Percentiles rank a stretch among this genome's conserved stretches.
Conservation (phyloP, 2,888 invertebrate species). For the Ligdia adustata region DNA sequence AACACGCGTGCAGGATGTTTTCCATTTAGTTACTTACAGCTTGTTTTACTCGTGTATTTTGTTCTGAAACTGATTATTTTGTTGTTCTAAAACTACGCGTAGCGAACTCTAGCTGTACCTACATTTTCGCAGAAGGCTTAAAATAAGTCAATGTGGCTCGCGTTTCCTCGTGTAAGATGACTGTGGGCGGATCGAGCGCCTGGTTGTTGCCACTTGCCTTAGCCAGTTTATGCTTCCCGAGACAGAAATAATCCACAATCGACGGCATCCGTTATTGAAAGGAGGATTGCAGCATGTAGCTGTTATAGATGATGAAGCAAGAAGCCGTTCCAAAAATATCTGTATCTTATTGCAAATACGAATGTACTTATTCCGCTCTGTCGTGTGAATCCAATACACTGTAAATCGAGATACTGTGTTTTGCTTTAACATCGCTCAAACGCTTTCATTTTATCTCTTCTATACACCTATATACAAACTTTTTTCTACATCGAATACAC, state of each 20-base stretch:
- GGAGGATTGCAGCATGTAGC: constrained; percentile 16
- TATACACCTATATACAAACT: too few species aligned
- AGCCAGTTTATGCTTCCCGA: constrained; percentile 71
- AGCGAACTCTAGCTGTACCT: background rate
- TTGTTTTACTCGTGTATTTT: background rate
- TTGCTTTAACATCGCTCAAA: too few species aligned
- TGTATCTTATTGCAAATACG: too few species aligned
- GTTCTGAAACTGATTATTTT: constrained; percentile 7
- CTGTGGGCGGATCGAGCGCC: constrained; percentile 47
- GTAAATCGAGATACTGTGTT: too few species aligned
- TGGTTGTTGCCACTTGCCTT: constrained; percentile 43
- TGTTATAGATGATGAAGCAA: constrained; percentile 24
- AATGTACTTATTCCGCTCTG: too few species aligned
- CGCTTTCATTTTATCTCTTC: too few species aligned
- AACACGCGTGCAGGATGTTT: constrained; percentile 1
- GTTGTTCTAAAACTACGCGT: background rate
- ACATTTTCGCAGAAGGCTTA: constrained; percentile 16
- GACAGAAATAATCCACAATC: constrained; percentile 79
- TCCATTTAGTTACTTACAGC: background rate
- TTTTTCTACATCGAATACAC: too few species aligned
- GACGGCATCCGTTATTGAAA: constrained; percentile 67
- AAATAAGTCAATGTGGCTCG: constrained; percentile 36
- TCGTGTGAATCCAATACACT: too few species aligned
- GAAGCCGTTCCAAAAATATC: constrained; percentile 7
- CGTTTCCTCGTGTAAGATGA: constrained; percentile 64